Evolutionary conservation across 2,888 invertebrate species (phyloP).

Genomic region (Chrysopilus asiliformis): DNA sequence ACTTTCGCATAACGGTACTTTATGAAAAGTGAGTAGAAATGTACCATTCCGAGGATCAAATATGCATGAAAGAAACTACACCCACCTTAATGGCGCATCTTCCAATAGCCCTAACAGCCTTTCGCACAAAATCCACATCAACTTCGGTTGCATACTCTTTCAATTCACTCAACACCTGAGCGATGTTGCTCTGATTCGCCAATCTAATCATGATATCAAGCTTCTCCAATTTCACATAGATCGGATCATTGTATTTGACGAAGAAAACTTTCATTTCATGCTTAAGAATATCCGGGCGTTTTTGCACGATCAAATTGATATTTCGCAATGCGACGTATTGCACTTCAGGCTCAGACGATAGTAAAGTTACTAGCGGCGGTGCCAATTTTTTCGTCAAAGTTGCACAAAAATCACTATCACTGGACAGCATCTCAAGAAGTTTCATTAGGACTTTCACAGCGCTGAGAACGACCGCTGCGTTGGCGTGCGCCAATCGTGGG

Average conservation of each 20-base stretch:
- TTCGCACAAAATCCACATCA: constrained; percentile 98
- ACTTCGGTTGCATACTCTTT: constrained; percentile 99
- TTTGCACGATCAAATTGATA: constrained; percentile 98
- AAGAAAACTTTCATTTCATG: constrained; percentile 99
- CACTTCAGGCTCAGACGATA: constrained; percentile 97
- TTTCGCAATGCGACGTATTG: constrained; percentile 97
- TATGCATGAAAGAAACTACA: too few relatives aligned
- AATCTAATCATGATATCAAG: constrained; percentile 98
- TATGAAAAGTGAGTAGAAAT: too few relatives aligned
- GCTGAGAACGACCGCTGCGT: constrained; percentile 96
- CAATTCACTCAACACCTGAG: constrained; percentile 92
- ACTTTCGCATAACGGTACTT: too few relatives aligned
- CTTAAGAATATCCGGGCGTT: constrained; percentile 94
- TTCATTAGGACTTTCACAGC: constrained; percentile 98
- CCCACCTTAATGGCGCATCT: constrained; percentile 94
- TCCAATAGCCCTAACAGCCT: constrained; percentile 96
- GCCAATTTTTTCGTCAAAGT: constrained; percentile 93
- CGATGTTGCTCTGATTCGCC: constrained; percentile 95
- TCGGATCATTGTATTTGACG: constrained; percentile 99
- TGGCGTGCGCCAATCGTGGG: constrained; percentile 93
- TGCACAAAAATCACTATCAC: constrained; percentile 85
- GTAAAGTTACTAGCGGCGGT: constrained; percentile 93
- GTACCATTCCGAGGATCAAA: not conserved
- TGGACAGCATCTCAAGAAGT: constrained; percentile 91
- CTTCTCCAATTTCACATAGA: constrained; percentile 98